Conservation (phyloP, 2,888 invertebrate species). For the Mythimna loreyi region DNA sequence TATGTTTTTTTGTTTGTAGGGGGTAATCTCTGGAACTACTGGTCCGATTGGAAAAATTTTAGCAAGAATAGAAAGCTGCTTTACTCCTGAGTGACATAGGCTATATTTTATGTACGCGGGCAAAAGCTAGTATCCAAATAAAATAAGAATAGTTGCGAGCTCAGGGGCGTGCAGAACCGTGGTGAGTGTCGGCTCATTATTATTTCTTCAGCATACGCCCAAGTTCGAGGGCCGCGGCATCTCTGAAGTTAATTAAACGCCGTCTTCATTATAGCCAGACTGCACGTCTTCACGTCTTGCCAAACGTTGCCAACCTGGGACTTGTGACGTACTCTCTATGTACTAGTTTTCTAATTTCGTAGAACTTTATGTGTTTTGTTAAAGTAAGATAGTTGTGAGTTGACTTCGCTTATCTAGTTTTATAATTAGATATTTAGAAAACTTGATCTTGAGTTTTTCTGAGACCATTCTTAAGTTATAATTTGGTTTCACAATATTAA, state of each 20-base stretch:
- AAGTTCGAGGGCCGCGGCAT: slow-evolving; percentile 76
- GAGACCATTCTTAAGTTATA: not conserved
- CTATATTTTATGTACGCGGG: no score
- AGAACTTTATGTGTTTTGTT: slow-evolving; percentile 24
- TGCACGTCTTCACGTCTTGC: slow-evolving; percentile 48
- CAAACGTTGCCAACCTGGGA: slow-evolving; percentile 54
- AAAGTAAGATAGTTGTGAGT: slow-evolving; percentile 10
- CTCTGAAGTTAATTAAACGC: slow-evolving; percentile 87
- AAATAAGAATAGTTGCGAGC: slow-evolving; percentile 62
- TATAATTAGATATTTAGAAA: not conserved
- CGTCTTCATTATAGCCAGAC: slow-evolving; percentile 82
- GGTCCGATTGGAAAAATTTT: no score
- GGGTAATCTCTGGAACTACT: no score
- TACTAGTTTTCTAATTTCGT: slow-evolving; percentile 33
- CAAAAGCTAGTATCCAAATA: no score
- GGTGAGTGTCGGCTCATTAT: slow-evolving; percentile 75
- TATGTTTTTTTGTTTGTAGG: no score
- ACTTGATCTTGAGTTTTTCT: not conserved
- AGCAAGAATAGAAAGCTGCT: no score
- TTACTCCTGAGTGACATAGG: no score
- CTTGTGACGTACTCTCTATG: slow-evolving; percentile 28
- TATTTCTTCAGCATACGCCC: slow-evolving; percentile 77
- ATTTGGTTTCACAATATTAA: not conserved
- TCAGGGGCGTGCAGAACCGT: slow-evolving; percentile 56
- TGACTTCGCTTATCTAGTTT: slow-evolving; percentile 6